These are phyloP conservation scores for Lordiphosa stackelbergi DNA, from an alignment of 1,140 invertebrate genomes.

Conservation along the genomic window DNA sequence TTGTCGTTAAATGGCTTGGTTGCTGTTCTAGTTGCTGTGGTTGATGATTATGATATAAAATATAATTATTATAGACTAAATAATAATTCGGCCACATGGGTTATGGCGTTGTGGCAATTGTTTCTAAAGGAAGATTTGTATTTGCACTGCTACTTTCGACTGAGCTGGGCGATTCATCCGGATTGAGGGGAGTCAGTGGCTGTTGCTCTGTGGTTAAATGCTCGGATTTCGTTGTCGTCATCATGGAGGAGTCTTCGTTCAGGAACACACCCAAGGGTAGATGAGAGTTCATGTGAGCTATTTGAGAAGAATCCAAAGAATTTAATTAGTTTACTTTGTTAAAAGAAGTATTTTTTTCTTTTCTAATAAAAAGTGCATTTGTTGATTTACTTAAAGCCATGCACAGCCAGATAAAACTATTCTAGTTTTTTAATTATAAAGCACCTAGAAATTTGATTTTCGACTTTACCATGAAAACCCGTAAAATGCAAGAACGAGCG, in stretches of 20 bases:
- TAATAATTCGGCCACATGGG: constrained; percentile 45
- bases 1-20: constrained; percentile 22
- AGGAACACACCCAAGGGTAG: constrained; percentile 54
- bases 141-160: constrained; percentile 46
- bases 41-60: constrained; percentile 21
- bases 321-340: constrained; percentile 4
- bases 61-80: constrained; percentile 50
- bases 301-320: constrained; percentile 4
- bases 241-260: constrained; percentile 21
- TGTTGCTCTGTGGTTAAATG: constrained; percentile 29
- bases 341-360: neutral
- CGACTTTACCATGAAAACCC: constrained; percentile 70
- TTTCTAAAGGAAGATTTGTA: constrained; percentile 33
- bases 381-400: constrained; percentile 3
- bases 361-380: neutral
- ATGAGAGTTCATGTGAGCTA: constrained; percentile 62
- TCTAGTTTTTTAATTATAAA: too few species aligned
- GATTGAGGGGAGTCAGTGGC: constrained; percentile 11
- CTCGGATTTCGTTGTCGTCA: constrained; percentile 22
- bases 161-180: constrained; percentile 49
- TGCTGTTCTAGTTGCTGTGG: neutral
- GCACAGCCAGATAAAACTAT: neutral
- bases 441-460: neutral
- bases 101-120: constrained; percentile 50
- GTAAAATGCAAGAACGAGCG: constrained; percentile 80